Conservation (phyloP, 2,888 invertebrate genomes). For the Papilio elwesi region DNA sequence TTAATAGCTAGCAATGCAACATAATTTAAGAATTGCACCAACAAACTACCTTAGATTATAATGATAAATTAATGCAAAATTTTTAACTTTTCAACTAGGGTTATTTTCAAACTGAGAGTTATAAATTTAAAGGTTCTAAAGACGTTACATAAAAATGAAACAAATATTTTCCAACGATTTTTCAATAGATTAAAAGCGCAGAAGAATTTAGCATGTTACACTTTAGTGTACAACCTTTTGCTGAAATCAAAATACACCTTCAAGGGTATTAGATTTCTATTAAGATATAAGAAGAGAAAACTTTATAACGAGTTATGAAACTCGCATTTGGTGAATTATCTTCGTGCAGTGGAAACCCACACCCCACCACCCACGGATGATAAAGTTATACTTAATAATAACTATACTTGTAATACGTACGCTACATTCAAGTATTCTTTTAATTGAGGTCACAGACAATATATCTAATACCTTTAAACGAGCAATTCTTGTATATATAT, state of each 20-base stretch:
- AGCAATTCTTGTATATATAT: too few relatives aligned
- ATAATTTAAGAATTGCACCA: too few relatives aligned
- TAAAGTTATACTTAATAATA: background rate
- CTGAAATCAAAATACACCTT: background rate
- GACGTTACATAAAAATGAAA: too few relatives aligned
- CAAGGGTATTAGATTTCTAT: too few relatives aligned
- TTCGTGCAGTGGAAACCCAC: background rate
- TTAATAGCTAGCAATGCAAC: too few relatives aligned
- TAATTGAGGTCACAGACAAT: slow-evolving; percentile 10
- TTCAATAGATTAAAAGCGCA: background rate
- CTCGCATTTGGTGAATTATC: slow-evolving; percentile 8
- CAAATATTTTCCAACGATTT: too few relatives aligned
- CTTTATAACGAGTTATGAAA: background rate
- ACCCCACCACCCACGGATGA: background rate
- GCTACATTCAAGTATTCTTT: background rate
- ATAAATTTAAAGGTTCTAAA: too few relatives aligned
- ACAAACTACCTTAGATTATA: too few relatives aligned
- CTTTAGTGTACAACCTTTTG: background rate
- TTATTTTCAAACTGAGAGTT: too few relatives aligned
- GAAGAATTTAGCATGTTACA: background rate
- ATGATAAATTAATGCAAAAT: too few relatives aligned
- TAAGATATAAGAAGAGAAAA: background rate
- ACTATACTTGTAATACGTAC: too few relatives aligned
- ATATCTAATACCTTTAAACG: background rate
- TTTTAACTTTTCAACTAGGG: too few relatives aligned